A percentile compares a stretch with the other conserved stretches of the same genome.
Evolutionary conservation across 2,113 vertebrate genomes (phyloP).

Genomic region (Melanocharis versteri): DNA sequence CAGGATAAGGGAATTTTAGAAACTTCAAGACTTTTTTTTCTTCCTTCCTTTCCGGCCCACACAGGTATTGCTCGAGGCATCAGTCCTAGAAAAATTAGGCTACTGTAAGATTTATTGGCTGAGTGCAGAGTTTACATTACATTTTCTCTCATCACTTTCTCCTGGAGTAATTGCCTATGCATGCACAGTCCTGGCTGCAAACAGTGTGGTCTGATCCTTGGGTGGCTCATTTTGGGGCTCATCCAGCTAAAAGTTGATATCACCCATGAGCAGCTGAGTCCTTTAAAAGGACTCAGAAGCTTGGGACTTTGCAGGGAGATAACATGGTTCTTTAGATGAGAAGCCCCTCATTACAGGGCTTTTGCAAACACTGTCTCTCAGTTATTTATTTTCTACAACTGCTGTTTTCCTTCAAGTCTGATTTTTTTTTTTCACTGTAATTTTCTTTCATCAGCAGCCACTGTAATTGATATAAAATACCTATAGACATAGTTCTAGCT

Average conservation of each 20-base stretch:
- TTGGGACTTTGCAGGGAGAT: constrained; percentile 7
- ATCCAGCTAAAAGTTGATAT: constrained; percentile 48
- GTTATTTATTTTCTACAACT: not conserved
- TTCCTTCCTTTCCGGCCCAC: constrained; percentile 66
- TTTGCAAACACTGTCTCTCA: not conserved
- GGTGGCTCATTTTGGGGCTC: constrained; percentile 50
- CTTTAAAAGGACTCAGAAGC: constrained; percentile 12
- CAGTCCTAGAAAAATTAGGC: constrained; percentile 64
- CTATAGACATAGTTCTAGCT: not conserved
- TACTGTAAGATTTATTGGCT: constrained; percentile 70
- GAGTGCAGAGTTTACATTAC: constrained; percentile 61
- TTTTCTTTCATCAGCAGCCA: constrained; percentile 44
- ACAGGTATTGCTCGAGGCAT: constrained; percentile 59
- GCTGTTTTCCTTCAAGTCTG: not conserved
- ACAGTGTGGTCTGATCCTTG: constrained; percentile 62
- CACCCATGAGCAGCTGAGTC: constrained; percentile 36
- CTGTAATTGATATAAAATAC: constrained; percentile 35
- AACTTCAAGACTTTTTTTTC: constrained; percentile 1
- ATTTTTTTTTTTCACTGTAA: not conserved
- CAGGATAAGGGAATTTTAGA: constrained; percentile 59
- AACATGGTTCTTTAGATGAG: not conserved
- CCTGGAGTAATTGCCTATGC: constrained; percentile 55
- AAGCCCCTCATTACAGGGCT: not conserved
- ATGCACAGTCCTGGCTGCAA: constrained; percentile 58
- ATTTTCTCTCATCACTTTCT: constrained; percentile 67